Base-by-base conservation (phyloP, 30 jellyfish, hydroid and myxozoan species). In the Haliclystus octoradiatus region DNA sequence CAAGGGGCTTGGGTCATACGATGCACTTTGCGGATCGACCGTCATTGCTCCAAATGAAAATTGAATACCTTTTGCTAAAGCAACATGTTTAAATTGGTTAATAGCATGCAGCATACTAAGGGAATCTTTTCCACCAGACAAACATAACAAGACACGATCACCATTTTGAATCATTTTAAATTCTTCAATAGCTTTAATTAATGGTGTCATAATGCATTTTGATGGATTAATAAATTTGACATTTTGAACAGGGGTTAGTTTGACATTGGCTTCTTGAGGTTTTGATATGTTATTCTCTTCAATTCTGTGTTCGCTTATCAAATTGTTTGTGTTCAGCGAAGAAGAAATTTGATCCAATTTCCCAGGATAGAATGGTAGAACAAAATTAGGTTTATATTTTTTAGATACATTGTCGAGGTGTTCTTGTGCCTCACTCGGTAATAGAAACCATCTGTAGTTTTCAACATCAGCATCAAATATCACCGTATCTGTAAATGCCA, bases 101-200 rank as follows among this genome's bases (percentile, higher is more conserved):
- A 77, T 76, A 3, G 82, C 71, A 53, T 84, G 93, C 30, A 84
- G 79, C 95, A 84, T 84, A 13, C 93, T 76, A 15, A 84, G 63
- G 23, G 93, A 84, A 69, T 84, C 95, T 71, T 84, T 84, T 22
- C 95, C 95, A 26, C 95, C 95, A 25, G 95, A 84, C 49, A 84
- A 69, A 66, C 95, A 84, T 13, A 84, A 33, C 72, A 84, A 70
- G 2, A 84, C 88, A 24, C 86, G 74, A 61, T 84, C 95, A 0
- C 79, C 77, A 62, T 84, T 50, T 19, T 72, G 33, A 3, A 84
- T 84, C 95, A 84, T 84, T 34, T 78, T 63, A 68, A 74, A 84
- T 49, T 84, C 95, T 71, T 76, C 88, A 26, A 84, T 76, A 13
- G 93, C 95, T 93, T 84, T 28, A 4, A 49, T n/a, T 29, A 25